These are phyloP conservation scores for Falco biarmicus DNA, from an alignment of 2,797 vertebrate species.

Conservation along the genomic window DNA sequence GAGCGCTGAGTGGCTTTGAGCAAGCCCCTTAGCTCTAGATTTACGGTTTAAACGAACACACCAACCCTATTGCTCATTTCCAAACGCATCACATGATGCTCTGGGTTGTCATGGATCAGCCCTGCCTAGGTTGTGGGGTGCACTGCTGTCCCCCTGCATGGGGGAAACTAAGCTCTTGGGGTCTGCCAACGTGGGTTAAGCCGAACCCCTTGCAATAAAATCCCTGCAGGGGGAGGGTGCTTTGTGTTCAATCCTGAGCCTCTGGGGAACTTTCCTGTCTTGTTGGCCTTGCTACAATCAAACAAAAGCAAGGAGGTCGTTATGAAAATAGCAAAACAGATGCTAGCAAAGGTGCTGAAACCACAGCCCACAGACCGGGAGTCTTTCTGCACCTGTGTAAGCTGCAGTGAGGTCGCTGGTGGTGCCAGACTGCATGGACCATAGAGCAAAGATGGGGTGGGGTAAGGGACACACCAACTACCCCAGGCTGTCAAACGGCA, in stretches of 20 bases:
- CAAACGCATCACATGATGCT: background rate
- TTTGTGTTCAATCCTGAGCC: background rate
- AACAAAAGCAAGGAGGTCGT: background rate
- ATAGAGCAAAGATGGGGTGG: accelerated
- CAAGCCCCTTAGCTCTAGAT: conserved; percentile 7
- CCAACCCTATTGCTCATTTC: background rate
- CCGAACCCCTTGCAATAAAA: background rate
- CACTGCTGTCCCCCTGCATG: background rate
- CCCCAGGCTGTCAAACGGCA: background rate
- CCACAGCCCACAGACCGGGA: background rate
- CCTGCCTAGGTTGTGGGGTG: background rate
- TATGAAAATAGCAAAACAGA: background rate
- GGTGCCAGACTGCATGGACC: background rate
- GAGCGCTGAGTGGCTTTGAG: background rate
- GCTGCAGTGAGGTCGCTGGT: background rate
- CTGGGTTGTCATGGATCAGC: background rate
- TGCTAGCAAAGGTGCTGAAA: background rate
- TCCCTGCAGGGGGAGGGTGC: background rate
- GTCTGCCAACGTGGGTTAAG: background rate
- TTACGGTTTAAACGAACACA: conserved; percentile 39
- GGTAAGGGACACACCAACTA: background rate
- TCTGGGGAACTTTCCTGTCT: background rate
- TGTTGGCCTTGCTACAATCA: background rate
- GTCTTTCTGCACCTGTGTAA: background rate
- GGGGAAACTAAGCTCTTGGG: background rate